Conservation (phyloP, 2,888 invertebrate genomes). For the Allophyes oxyacanthae region DNA sequence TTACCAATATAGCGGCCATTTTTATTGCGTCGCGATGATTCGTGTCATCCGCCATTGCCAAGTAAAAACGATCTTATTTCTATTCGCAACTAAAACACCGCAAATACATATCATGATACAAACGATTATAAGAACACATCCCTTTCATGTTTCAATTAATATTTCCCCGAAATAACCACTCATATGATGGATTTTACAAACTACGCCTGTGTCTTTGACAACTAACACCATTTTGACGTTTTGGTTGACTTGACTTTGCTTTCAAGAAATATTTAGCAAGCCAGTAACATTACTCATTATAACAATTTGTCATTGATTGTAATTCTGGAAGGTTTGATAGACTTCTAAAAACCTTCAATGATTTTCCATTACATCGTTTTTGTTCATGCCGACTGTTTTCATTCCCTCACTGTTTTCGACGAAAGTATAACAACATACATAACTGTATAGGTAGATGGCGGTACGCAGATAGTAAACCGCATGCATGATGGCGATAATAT, state of each 20-base stretch:
- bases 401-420: constrained; percentile 8
- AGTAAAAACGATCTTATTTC: constrained; percentile 74
- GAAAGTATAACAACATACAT: constrained; percentile 14
- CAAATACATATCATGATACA: constrained; percentile 63
- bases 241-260: constrained; percentile 69
- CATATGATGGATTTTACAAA: constrained; percentile 76
- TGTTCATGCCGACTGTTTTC: constrained; percentile 9
- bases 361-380: constrained; percentile 43
- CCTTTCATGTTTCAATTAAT: constrained; percentile 69
- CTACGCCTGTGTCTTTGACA: constrained; percentile 86
- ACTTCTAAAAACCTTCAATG: constrained; percentile 51
- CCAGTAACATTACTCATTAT: constrained; percentile 73
- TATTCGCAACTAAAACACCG: constrained; percentile 73
- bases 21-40: constrained; percentile 89
- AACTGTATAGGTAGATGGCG: constrained; percentile 14
- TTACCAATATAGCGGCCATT: constrained; percentile 88
- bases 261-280: constrained; percentile 65
- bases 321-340: constrained; percentile 26
- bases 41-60: constrained; percentile 89
- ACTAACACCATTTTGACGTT: constrained; percentile 88
- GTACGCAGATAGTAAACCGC: no score
- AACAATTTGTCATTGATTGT: constrained; percentile 38
- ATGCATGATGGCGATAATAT: no score
- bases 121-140: constrained; percentile 74
- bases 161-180: constrained; percentile 78